Base-by-base conservation (phyloP, 2,888 invertebrate genomes). In the Polyommatus icarus region DNA sequence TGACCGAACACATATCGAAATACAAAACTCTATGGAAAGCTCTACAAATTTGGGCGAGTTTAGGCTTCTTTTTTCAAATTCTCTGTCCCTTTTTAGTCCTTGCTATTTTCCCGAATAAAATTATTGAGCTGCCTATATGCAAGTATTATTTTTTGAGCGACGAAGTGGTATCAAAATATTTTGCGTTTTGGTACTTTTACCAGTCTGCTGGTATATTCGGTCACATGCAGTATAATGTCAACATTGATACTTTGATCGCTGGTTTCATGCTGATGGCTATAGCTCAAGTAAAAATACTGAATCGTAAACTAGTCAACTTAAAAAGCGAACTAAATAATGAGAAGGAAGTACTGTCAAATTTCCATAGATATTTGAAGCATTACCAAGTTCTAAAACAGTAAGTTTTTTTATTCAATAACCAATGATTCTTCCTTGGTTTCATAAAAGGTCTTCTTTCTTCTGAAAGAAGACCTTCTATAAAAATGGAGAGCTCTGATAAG, bases 141-240 rank as follows among this genome's bases (percentile, higher is more conserved):
- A 87, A 88, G 81, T 93, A 91, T 82, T 90, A 89, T 82, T 93
- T 93, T 81, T 83, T 93, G 77, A 85, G 82, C 32, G 87, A 88
- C 15, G 85, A 89, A 75, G 36, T 83, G 4, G 83, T 88, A 32
- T 79, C 85, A 4, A 81, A 83, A 2, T 88, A 89, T 83, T 91
- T 88, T 79, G 40, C 80, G 29, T 83, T 84, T 78, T 88, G 83
- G 84, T 90, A 83, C 50, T 72, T 89, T 46, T 93, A 91, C 79
- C 91, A 92, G 81, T 83, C 88, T 2, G 71, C 87, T 20, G 89
- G 90, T 0, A 88, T 91, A 80, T 91, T 88, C 76, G 87, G 85
- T 0, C 91, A 92, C 77, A 90, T 92, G 92, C 86, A 84, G 76
- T 91, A 89, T 77, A 91, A 91, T 78, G 83, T 88, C 0, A 88